Conservation (phyloP, 2,113 vertebrate genomes). For the Caloenas nicobarica region DNA sequence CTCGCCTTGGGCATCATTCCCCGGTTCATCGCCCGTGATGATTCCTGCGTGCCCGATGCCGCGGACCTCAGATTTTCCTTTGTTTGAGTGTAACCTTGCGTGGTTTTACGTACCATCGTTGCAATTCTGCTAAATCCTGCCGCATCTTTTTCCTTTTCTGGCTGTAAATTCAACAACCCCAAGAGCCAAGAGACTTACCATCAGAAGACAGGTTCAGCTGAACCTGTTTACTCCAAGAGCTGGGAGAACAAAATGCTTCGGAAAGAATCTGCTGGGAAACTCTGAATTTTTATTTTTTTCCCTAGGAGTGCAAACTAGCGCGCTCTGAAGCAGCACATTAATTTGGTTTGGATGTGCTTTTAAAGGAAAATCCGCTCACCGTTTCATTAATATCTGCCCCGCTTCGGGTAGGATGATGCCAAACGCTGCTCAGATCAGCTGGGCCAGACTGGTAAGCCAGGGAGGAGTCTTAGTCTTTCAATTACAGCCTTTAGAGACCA, state of each 20-base stretch:
- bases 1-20: not conserved
- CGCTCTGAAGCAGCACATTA: not conserved
- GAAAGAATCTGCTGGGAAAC: not conserved
- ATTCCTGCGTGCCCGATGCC: not conserved
- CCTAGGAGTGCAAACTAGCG: not conserved
- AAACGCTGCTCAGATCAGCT: fast-evolving
- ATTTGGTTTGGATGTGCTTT: not conserved
- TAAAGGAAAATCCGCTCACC: not conserved
- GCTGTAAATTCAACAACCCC: not conserved
- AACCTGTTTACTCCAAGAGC: not conserved
- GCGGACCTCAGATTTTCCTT: not conserved
- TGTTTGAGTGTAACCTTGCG: not conserved
- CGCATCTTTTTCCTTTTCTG: not conserved
- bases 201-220: not conserved
- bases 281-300: too few species aligned
- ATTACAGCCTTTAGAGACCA: fast-evolving
- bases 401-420: not conserved
- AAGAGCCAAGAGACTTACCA: not conserved
- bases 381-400: not conserved
- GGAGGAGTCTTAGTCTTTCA: not conserved
- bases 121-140: not conserved
- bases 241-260: not conserved
- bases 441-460: not conserved
- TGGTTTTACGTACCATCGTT: not conserved
- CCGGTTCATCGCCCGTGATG: not conserved